phyloP scores from a whole-genome alignment of 2,113 vertebrate genomes.

The Bagarius yarrelli region DNA sequence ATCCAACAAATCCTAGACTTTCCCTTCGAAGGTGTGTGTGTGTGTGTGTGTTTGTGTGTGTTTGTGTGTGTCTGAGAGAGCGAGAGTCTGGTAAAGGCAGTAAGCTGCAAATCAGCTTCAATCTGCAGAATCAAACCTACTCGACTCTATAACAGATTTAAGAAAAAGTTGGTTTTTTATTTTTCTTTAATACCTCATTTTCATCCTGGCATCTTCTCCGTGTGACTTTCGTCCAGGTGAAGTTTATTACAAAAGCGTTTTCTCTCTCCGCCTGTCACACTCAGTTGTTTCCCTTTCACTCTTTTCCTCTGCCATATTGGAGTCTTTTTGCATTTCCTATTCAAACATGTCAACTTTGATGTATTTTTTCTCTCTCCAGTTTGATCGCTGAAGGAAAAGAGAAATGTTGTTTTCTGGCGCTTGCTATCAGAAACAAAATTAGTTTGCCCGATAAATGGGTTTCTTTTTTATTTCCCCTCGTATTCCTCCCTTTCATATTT shows the following conservation, averaged over 20 bases:
- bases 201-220: neutral
- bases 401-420: constrained; percentile 33
- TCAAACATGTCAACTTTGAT: constrained; percentile 32
- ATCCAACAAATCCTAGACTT: too few species aligned
- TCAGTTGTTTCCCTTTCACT: constrained; percentile 11
- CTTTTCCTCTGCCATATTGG: constrained; percentile 25
- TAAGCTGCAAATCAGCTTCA: neutral
- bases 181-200: neutral
- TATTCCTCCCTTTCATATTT: constrained; percentile 46
- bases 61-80: neutral
- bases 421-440: constrained; percentile 35
- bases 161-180: constrained; percentile 34
- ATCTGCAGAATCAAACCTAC: constrained; percentile 2
- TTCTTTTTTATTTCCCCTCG: constrained; percentile 33
- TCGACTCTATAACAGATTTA: neutral
- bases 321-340: constrained; percentile 11
- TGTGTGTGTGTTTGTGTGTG: neutral
- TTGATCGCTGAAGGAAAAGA: constrained; percentile 39
- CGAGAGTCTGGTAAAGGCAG: neutral
- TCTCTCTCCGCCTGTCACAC: constrained; percentile 17
- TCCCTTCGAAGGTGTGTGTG: neutral
- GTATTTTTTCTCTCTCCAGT: constrained; percentile 27
- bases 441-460: constrained; percentile 37
- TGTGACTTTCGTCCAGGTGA: neutral
- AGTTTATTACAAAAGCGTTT: constrained; percentile 27